Percentiles rank a stretch among this genome's conserved stretches.
phyloP scores from a whole-genome alignment of 2,113 vertebrate genomes.

The Xenus cinereus region DNA sequence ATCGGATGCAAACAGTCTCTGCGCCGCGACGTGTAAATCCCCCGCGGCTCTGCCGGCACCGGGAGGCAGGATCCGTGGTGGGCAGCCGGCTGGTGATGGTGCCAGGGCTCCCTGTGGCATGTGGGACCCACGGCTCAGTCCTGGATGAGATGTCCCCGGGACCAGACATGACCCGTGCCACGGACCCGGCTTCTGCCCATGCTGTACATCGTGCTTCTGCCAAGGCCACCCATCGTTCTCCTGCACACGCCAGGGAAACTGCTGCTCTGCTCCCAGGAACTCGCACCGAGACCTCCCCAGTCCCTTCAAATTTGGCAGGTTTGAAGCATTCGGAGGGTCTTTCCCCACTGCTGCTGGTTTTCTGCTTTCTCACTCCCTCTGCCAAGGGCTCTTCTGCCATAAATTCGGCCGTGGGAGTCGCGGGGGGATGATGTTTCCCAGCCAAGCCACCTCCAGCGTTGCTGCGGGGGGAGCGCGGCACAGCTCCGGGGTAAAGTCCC shows the following conservation, averaged over 20 bases:
- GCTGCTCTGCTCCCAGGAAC: neutral
- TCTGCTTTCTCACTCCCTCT: neutral
- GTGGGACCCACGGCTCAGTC: neutral
- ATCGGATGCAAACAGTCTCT: neutral
- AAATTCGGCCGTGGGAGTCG: fast-evolving
- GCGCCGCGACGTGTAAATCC: neutral
- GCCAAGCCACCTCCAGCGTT: neutral
- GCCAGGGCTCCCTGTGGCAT: fast-evolving
- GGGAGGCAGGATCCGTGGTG: neutral
- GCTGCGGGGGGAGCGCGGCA: fast-evolving
- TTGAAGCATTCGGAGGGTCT: neutral
- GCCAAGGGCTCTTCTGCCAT: neutral
- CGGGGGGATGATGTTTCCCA: neutral
- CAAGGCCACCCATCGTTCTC: neutral
- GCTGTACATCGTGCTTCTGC: neutral
- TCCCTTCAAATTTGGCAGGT: neutral
- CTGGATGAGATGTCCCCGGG: fast-evolving
- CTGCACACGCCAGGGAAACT: neutral
- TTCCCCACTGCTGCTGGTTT: neutral
- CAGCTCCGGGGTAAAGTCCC: neutral
- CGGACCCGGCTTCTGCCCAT: neutral
- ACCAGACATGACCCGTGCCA: neutral
- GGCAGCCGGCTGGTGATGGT: neutral
- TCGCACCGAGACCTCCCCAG: too few species aligned
- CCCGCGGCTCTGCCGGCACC: fast-evolving